phyloP scores from a whole-genome alignment of 2,797 vertebrate genomes.

The Muraenolepis orangiensis region DNA sequence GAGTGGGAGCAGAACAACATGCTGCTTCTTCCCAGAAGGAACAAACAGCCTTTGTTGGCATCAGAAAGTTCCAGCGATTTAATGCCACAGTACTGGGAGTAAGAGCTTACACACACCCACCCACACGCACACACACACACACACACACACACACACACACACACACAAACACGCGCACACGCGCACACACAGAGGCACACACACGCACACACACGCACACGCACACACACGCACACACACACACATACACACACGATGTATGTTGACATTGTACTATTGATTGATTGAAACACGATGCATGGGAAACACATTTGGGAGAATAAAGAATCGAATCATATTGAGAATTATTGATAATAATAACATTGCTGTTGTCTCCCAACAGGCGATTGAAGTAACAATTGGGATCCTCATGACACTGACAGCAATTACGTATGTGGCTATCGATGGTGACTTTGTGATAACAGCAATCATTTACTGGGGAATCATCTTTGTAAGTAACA shows the following conservation, averaged over 20 bases:
- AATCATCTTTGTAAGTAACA: constrained; percentile 1
- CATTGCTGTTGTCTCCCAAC: constrained; percentile 3
- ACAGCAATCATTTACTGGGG: not conserved
- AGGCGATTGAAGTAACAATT: not conserved
- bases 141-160: too few relatives aligned
- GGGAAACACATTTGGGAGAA: not conserved
- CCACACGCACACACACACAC: too few relatives aligned
- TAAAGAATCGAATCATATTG: not conserved
- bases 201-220: too few relatives aligned
- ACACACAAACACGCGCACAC: too few relatives aligned
- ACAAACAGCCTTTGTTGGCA: not conserved
- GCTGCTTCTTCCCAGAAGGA: too few relatives aligned
- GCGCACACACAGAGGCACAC: too few relatives aligned
- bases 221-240: too few relatives aligned
- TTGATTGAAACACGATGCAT: not conserved
- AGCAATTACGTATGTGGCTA: not conserved
- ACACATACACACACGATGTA: not conserved
- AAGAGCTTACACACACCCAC: not conserved
- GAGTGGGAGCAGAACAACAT: too few relatives aligned
- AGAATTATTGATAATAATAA: not conserved
- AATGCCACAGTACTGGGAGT: not conserved
- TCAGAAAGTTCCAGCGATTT: not conserved
- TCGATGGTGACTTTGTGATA: not conserved
- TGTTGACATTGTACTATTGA: not conserved
- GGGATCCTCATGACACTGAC: not conserved